Percentiles rank a stretch among this genome's conserved stretches.
Evolutionary conservation across 2,113 vertebrate species (phyloP).

Genomic region (Myiozetetes cayanensis): DNA sequence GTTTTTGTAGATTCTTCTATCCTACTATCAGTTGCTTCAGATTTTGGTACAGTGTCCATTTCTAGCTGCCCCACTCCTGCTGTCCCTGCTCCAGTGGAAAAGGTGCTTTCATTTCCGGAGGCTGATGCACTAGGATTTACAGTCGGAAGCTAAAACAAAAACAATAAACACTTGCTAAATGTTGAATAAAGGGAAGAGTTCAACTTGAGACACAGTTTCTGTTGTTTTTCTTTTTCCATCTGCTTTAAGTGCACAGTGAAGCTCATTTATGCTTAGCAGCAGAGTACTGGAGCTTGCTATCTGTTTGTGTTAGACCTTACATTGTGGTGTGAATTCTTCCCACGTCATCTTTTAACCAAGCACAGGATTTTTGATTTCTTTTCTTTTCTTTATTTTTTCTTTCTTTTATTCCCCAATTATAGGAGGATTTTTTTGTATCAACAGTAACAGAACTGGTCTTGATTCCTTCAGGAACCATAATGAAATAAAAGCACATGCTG

Average conservation of each 20-base stretch:
- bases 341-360: not conserved
- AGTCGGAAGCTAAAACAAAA: slow-evolving; percentile 70
- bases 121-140: slow-evolving; percentile 70
- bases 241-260: not conserved
- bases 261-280: not conserved
- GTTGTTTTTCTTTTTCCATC: not conserved
- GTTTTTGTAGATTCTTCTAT: slow-evolving; percentile 71
- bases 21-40: slow-evolving; percentile 66
- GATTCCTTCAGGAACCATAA: not conserved
- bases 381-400: not conserved
- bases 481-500: not conserved
- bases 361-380: fast-evolving
- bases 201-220: not conserved
- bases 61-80: slow-evolving; percentile 58
- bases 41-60: slow-evolving; percentile 64
- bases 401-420: not conserved
- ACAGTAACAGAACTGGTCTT: not conserved
- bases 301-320: not conserved
- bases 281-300: not conserved
- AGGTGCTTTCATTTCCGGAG: slow-evolving; percentile 70
- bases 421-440: not conserved
- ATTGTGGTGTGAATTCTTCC: not conserved
- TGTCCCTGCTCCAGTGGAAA: slow-evolving; percentile 69
- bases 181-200: not conserved
- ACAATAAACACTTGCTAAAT: not conserved